These are phyloP conservation scores for Notospermus geniculatus DNA, from an alignment of 1,140 invertebrate genomes.

Conservation along the genomic window DNA sequence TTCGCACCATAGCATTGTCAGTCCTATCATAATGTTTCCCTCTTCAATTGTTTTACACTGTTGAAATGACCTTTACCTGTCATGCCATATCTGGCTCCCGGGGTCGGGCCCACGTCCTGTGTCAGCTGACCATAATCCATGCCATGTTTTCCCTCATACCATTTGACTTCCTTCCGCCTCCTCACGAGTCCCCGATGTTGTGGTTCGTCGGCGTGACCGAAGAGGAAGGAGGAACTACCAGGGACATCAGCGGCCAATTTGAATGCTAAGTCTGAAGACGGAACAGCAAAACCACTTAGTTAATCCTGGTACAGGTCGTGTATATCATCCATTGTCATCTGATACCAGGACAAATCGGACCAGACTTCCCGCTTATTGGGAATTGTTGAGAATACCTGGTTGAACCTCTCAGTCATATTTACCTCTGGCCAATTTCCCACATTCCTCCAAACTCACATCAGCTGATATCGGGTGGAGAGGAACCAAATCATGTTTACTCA, in stretches of 20 bases:
- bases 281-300: neutral
- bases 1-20: no score
- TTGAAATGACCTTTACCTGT: no score
- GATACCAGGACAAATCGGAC: no score
- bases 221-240: slow-evolving; percentile 1
- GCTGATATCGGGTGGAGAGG: slow-evolving; percentile 3
- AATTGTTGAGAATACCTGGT: no score
- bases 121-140: slow-evolving; percentile 9
- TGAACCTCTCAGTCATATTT: neutral
- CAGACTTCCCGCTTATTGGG: no score
- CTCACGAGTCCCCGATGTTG: neutral
- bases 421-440: neutral
- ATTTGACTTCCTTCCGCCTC: neutral
- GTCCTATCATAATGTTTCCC: no score
- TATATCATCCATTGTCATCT: no score
- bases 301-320: no score
- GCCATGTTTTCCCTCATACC: slow-evolving; percentile 3
- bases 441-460: neutral
- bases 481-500: slow-evolving; percentile 1
- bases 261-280: neutral
- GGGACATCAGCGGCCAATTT: neutral
- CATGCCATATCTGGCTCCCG: slow-evolving; percentile 4
- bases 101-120: neutral
- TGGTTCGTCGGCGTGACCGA: slow-evolving; percentile 1
- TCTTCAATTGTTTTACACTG: no score